phyloP scores from a whole-genome alignment of 2,113 vertebrate genomes.

The Bufo bufo region DNA sequence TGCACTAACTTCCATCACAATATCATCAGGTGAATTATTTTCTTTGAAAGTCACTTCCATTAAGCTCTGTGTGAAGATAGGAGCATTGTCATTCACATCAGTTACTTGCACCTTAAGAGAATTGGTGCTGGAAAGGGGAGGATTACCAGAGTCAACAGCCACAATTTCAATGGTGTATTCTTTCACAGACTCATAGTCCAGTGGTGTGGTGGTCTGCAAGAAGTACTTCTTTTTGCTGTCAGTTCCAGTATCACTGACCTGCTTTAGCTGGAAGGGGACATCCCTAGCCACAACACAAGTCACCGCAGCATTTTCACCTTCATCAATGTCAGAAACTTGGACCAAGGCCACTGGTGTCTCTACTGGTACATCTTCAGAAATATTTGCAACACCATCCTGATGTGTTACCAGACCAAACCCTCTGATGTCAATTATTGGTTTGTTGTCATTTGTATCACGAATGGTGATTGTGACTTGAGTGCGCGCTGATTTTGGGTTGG shows the following conservation, averaged over 20 bases:
- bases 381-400: conserved; percentile 91
- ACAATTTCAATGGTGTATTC: conserved; percentile 95
- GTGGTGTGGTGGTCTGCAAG: conserved; percentile 88
- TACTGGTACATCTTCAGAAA: conserved; percentile 92
- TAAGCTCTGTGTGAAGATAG: conserved; percentile 82
- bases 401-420: conserved; percentile 93
- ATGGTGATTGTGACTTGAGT: conserved; percentile 85
- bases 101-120: conserved; percentile 94
- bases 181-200: conserved; percentile 90
- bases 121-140: conserved; percentile 94
- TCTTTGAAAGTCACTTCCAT: conserved; percentile 88
- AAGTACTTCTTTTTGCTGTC: conserved; percentile 97
- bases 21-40: conserved; percentile 86
- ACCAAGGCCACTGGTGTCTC: conserved; percentile 93
- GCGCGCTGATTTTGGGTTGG: conserved; percentile 87
- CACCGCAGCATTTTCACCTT: conserved; percentile 93
- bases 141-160: conserved; percentile 94
- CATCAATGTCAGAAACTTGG: conserved; percentile 93
- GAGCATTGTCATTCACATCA: conserved; percentile 92
- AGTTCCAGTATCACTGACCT: conserved; percentile 87
- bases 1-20: conserved; percentile 84
- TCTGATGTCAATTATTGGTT: conserved; percentile 89
- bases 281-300: conserved; percentile 95
- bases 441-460: conserved; percentile 93
- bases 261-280: conserved; percentile 91